Evolutionary conservation across 2,113 vertebrate species (phyloP).

Genomic region (Apaloderma vittatum): DNA sequence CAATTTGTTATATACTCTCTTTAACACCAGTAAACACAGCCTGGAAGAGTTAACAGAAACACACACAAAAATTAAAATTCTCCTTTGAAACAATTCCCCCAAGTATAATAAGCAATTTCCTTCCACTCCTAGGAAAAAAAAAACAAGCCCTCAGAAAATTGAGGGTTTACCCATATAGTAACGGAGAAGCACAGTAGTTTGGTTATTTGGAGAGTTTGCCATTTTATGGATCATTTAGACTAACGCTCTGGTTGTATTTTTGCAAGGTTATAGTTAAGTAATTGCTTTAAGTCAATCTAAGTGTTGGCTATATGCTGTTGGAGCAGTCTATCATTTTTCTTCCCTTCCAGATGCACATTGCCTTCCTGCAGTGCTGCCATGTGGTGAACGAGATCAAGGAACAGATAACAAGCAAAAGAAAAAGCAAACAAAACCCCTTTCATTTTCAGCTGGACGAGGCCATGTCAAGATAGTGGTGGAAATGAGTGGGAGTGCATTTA

Average conservation of each 20-base stretch:
- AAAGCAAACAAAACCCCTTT: not conserved
- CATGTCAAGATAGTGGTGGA: not conserved
- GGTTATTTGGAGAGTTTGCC: not conserved
- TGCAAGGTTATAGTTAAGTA: not conserved
- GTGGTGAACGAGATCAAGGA: not conserved
- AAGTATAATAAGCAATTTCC: not conserved
- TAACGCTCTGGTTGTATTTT: not conserved
- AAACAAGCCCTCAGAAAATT: not conserved
- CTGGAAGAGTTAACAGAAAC: not conserved
- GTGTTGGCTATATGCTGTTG: not conserved
- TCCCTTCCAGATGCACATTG: not conserved
- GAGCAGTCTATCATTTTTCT: not conserved
- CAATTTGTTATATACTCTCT: not conserved
- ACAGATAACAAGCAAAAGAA: not conserved
- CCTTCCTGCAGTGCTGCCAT: not conserved
- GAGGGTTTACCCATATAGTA: not conserved
- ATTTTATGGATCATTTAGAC: not conserved
- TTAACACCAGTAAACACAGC: not conserved
- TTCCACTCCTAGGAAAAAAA: not conserved
- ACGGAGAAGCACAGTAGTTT: not conserved
- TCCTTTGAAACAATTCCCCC: not conserved
- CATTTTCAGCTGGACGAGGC: not conserved
- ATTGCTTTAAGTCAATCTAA: not conserved
- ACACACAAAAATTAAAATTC: not conserved
- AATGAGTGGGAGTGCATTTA: not conserved